Evolutionary conservation across 2,797 vertebrate genomes (phyloP).

Genomic region (Danio tinwini): DNA sequence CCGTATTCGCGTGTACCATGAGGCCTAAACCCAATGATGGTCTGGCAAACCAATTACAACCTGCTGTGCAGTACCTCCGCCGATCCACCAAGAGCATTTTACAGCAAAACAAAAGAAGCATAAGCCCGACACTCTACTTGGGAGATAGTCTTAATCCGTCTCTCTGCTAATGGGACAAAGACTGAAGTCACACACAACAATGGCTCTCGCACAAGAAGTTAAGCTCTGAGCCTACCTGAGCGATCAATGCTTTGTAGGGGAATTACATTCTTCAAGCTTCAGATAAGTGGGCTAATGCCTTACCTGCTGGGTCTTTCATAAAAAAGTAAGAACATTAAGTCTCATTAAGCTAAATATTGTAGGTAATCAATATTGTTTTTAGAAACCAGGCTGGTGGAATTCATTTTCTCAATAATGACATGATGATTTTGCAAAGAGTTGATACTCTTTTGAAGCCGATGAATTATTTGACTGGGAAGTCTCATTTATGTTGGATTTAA

Average conservation of each 20-base stretch:
- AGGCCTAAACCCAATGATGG: constrained; percentile 80
- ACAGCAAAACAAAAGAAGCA: constrained; percentile 74
- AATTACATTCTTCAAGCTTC: constrained; percentile 11
- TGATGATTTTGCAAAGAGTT: no score
- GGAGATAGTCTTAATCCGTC: constrained; percentile 69
- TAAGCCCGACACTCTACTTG: constrained; percentile 71
- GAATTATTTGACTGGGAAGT: no score
- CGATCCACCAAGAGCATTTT: constrained; percentile 73
- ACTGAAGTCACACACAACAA: constrained; percentile 70
- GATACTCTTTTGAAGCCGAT: background rate
- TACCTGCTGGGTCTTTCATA: background rate
- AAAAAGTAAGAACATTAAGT: background rate
- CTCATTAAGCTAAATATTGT: background rate
- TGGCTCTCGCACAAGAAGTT: constrained; percentile 56
- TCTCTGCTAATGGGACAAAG: constrained; percentile 75
- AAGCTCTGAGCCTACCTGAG: constrained; percentile 41
- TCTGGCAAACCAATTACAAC: constrained; percentile 81
- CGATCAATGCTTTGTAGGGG: constrained; percentile 50
- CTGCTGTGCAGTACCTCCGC: constrained; percentile 75
- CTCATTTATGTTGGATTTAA: background rate
- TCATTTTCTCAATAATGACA: background rate
- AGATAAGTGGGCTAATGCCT: background rate
- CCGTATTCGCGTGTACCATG: constrained; percentile 74
- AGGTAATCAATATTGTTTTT: background rate
- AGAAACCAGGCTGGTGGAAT: background rate